Percentiles rank a stretch among this genome's conserved stretches.
Conservation (phyloP, 2,797 vertebrate species). For the Oryzias sinensis region DNA sequence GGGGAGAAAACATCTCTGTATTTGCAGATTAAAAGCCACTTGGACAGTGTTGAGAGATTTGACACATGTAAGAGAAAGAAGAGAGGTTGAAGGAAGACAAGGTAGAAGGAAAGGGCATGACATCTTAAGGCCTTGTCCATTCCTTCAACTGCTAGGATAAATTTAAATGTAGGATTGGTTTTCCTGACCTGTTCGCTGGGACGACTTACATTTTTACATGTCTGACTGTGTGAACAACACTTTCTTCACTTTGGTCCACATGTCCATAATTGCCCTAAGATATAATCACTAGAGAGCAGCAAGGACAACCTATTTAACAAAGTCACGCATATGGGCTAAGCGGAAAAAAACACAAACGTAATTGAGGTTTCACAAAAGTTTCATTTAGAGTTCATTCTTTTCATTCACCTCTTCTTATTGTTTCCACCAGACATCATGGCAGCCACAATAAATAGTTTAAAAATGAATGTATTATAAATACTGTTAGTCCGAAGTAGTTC, state of each 20-base stretch:
- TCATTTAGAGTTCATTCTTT: no score
- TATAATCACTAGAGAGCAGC: not conserved
- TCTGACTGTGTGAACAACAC: slow-evolving; percentile 2
- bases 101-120: slow-evolving; percentile 43
- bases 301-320: not conserved
- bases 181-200: slow-evolving; percentile 22
- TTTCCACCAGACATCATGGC: no score
- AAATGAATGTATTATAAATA: no score
- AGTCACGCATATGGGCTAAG: no score
- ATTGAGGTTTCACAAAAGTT: no score
- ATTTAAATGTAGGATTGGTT: slow-evolving; percentile 56
- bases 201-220: slow-evolving; percentile 11
- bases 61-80: slow-evolving; percentile 31
- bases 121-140: slow-evolving; percentile 36
- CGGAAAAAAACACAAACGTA: no score
- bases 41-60: slow-evolving; percentile 36
- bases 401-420: no score
- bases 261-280: not conserved
- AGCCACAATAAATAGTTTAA: no score
- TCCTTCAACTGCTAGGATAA: slow-evolving; percentile 42
- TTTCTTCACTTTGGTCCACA: not conserved
- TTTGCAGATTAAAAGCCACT: slow-evolving; percentile 33
- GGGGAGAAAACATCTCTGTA: slow-evolving; percentile 24
- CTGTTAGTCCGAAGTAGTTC: not conserved
- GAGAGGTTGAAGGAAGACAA: not conserved